These are phyloP conservation scores for Sebastes fasciatus DNA, from an alignment of 2,113 vertebrate genomes.

Conservation along the genomic window DNA sequence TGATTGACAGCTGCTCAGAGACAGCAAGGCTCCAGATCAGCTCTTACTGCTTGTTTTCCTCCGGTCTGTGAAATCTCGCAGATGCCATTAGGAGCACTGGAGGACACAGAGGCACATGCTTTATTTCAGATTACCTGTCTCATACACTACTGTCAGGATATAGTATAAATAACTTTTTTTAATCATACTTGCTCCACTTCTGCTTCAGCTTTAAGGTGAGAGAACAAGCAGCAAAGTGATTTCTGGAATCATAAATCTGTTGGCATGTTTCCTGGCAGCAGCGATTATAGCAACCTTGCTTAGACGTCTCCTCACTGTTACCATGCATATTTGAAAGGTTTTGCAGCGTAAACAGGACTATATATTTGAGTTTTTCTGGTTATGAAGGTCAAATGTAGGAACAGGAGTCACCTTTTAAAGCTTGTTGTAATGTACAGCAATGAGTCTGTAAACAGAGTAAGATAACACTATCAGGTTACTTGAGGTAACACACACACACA, in stretches of 20 bases:
- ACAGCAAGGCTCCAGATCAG: too few species aligned
- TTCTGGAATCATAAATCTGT: not conserved
- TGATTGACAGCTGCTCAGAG: too few species aligned
- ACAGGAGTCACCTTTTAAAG: not conserved
- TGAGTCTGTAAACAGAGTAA: constrained; percentile 8
- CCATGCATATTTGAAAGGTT: not conserved
- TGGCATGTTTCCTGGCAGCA: not conserved
- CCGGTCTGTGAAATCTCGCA: too few species aligned
- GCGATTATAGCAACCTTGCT: not conserved
- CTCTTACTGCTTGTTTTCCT: too few species aligned
- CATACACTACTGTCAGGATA: too few species aligned
- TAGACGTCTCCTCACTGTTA: not conserved
- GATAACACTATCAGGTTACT: not conserved
- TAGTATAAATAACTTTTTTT: too few species aligned
- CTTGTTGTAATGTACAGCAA: not conserved
- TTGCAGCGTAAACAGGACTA: not conserved
- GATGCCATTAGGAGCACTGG: too few species aligned
- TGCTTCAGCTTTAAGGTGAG: too few species aligned
- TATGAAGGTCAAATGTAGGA: not conserved
- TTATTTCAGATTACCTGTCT: too few species aligned
- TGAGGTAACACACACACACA: not conserved
- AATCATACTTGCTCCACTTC: too few species aligned
- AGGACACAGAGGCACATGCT: too few species aligned
- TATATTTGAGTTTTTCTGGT: not conserved
- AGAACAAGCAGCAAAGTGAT: not conserved